These are phyloP conservation scores for Hirtodrosophila confusa DNA, from an alignment of 2,888 invertebrate genomes.

Conservation along the genomic window DNA sequence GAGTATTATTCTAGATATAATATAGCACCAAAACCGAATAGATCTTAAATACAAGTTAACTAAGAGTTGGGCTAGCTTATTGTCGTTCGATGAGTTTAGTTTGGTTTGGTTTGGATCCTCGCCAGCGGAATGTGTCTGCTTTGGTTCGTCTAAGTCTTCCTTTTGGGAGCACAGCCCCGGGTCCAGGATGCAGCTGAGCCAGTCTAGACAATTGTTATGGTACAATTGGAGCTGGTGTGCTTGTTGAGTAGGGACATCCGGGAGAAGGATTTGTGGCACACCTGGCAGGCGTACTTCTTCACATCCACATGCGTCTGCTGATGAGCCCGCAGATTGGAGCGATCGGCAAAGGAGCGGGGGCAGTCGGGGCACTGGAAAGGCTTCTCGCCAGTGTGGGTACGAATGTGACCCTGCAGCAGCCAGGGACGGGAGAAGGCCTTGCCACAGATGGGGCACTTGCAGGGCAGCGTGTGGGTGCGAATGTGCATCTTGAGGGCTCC, in stretches of 20 bases:
- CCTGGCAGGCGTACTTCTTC: conserved; percentile 83
- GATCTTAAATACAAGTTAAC: conserved; percentile 35
- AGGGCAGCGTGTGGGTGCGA: conserved; percentile 83
- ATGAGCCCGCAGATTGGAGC: conserved; percentile 83
- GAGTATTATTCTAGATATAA: conserved; percentile 10
- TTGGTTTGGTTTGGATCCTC: conserved; percentile 54
- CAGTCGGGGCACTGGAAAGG: conserved; percentile 83
- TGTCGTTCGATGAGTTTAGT: conserved; percentile 15
- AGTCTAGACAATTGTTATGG: conserved; percentile 79
- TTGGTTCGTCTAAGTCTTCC: conserved; percentile 5
- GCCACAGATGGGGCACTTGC: conserved; percentile 83
- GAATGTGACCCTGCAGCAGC: conserved; percentile 83
- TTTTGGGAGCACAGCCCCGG: conserved; percentile 8
- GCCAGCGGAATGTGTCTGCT: conserved; percentile 71
- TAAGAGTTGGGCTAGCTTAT: no score
- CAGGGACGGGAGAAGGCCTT: conserved; percentile 84
- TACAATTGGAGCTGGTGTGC: conserved; percentile 82
- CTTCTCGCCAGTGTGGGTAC: conserved; percentile 84
- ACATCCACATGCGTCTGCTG: conserved; percentile 84
- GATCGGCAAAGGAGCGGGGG: conserved; percentile 83
- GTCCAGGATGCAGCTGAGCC: conserved; percentile 11
- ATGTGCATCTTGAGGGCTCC: conserved; percentile 84
- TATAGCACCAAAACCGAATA: conserved; percentile 66
- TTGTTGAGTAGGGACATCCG: conserved; percentile 84
- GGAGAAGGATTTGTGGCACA: conserved; percentile 83